A percentile compares a stretch with the other conserved stretches of the same genome.
Conservation (phyloP, 2,113 vertebrate genomes). For the Tympanuchus pallidicinctus region DNA sequence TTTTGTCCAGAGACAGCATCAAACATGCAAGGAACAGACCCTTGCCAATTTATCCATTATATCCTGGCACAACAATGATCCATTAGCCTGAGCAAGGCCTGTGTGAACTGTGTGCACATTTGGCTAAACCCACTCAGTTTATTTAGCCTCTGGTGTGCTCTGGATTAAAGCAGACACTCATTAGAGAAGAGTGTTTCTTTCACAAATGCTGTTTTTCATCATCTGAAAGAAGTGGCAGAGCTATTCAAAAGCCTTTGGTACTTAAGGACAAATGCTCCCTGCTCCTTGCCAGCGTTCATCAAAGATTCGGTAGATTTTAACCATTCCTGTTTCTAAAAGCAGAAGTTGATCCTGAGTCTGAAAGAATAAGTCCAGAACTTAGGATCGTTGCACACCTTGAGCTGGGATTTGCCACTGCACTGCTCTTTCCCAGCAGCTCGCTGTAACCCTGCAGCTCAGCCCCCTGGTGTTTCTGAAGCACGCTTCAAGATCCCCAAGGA, state of each 20-base stretch:
- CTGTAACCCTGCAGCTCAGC: rapidly evolving
- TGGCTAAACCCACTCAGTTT: constrained; percentile 56
- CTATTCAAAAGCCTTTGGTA: constrained; percentile 50
- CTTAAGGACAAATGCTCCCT: constrained; percentile 19
- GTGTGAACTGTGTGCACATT: constrained; percentile 55
- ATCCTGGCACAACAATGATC: constrained; percentile 57
- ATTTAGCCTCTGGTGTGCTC: constrained; percentile 64
- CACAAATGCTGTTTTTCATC: constrained; percentile 44
- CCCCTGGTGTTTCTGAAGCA: neutral
- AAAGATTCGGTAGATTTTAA: constrained; percentile 8
- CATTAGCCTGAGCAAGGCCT: constrained; percentile 61
- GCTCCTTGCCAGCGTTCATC: constrained; percentile 20
- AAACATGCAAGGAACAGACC: constrained; percentile 49
- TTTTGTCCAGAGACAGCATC: constrained; percentile 43
- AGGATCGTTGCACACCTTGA: neutral
- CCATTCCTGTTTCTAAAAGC: constrained; percentile 9
- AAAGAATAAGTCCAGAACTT: neutral
- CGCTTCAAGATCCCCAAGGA: neutral
- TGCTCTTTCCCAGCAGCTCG: neutral
- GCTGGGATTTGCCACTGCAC: neutral
- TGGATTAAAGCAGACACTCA: constrained; percentile 56
- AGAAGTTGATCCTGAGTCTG: constrained; percentile 11
- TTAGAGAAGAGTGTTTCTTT: constrained; percentile 60
- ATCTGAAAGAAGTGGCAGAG: constrained; percentile 31
- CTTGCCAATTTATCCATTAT: constrained; percentile 71